Percentiles rank a stretch among this genome's conserved stretches.
Evolutionary conservation across 2,113 vertebrate species (phyloP).

Genomic region (Notiomystis cincta): DNA sequence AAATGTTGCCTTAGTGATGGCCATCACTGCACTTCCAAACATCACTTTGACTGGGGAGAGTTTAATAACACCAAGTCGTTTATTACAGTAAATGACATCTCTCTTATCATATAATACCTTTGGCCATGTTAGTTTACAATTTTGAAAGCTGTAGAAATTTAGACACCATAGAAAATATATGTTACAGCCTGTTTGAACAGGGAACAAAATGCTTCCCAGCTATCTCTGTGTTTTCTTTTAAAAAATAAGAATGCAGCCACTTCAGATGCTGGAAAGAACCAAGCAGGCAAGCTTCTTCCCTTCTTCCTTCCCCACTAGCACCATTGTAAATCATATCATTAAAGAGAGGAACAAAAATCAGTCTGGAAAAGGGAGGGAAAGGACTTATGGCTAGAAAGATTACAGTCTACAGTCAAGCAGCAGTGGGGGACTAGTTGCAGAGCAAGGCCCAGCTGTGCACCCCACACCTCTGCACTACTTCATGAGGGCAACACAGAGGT

Average conservation of each 20-base stretch:
- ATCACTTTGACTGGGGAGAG: not conserved
- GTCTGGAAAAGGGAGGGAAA: not conserved
- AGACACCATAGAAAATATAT: not conserved
- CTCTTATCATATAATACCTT: not conserved
- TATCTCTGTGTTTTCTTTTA: not conserved
- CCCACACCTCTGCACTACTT: not conserved
- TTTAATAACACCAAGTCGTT: not conserved
- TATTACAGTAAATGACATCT: slow-evolving; percentile 2
- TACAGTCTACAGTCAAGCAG: not conserved
- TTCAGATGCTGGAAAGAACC: not conserved
- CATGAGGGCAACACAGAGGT: not conserved
- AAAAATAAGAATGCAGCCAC: not conserved
- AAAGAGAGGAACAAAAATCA: not conserved
- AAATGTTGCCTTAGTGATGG: not conserved
- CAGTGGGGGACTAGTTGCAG: not conserved
- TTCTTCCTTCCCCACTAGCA: not conserved
- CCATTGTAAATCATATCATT: not conserved
- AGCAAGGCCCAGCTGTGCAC: not conserved
- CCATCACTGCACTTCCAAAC: not conserved
- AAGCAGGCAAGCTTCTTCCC: not conserved
- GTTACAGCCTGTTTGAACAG: not conserved
- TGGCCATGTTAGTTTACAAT: not conserved
- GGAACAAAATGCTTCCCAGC: not conserved
- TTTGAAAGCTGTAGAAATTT: not conserved
- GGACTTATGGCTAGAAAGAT: not conserved